Percentiles rank a stretch among this genome's conserved stretches.
Conservation (phyloP, 2,888 invertebrate genomes). For the Drosophila meridiana region DNA sequence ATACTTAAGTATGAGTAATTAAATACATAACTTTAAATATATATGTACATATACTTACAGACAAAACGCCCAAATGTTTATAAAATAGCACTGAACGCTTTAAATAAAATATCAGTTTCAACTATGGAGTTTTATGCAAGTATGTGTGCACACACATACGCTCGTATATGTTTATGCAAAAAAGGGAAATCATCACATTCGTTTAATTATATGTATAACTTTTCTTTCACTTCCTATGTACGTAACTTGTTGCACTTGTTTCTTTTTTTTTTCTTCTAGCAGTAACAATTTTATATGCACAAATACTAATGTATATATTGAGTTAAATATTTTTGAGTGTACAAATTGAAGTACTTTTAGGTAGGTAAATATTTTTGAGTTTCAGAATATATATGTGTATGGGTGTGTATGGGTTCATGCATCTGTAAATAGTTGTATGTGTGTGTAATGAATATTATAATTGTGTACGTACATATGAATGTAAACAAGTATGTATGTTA, state of each 20-base stretch:
- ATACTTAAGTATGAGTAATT: constrained; percentile 6
- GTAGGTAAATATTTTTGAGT: constrained; percentile 3
- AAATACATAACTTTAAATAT: constrained; percentile 7
- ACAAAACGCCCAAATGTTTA: constrained; percentile 2
- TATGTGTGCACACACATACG: background rate
- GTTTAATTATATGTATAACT: constrained; percentile 28
- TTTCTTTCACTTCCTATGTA: constrained; percentile 47
- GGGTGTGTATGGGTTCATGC: constrained; percentile 20
- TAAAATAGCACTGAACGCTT: background rate
- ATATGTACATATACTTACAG: constrained; percentile 3
- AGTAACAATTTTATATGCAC: constrained; percentile 25
- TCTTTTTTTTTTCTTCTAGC: constrained; percentile 14
- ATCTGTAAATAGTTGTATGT: constrained; percentile 1
- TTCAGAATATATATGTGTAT: constrained; percentile 1
- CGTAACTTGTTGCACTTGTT: constrained; percentile 16
- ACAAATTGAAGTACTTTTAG: constrained; percentile 12
- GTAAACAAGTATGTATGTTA: constrained; percentile 34
- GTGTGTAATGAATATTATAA: constrained; percentile 11
- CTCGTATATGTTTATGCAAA: constrained; percentile 7
- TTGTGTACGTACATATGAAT: constrained; percentile 35
- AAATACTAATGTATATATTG: constrained; percentile 2
- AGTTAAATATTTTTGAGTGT: background rate
- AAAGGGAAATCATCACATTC: constrained; percentile 23
- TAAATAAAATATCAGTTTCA: background rate
- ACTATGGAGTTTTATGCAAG: constrained; percentile 4